These are phyloP conservation scores for Austrolebias charrua DNA, from an alignment of 2,797 vertebrate species.

Conservation along the genomic window DNA sequence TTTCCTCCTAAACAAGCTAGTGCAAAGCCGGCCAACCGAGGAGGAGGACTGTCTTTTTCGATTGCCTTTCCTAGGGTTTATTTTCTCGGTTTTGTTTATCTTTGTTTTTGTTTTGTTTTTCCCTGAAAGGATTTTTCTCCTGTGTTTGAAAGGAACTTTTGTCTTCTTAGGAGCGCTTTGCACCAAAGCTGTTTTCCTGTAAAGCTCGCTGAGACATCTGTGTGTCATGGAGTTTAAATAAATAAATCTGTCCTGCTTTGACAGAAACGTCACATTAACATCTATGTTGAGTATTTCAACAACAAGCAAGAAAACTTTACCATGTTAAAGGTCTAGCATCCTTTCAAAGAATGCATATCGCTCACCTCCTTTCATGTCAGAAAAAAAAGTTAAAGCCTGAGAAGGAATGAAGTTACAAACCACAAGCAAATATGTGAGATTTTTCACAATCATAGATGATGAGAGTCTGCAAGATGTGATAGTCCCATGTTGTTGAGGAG, in stretches of 20 bases:
- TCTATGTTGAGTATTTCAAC: constrained; percentile 11
- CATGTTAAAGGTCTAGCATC: not conserved
- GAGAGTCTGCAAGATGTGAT: no score
- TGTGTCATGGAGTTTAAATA: constrained; percentile 6
- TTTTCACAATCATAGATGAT: no score
- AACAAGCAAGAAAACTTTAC: not conserved
- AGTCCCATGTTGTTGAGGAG: no score
- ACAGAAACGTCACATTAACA: not conserved
- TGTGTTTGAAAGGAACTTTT: not conserved
- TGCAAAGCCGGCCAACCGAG: constrained; percentile 26
- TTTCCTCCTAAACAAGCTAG: constrained; percentile 20
- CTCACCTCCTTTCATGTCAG: no score
- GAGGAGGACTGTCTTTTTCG: constrained; percentile 45
- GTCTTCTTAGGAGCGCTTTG: constrained; percentile 27
- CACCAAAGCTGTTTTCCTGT: constrained; percentile 3
- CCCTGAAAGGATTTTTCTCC: constrained; percentile 21
- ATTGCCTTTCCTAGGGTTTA: constrained; percentile 49
- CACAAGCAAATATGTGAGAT: no score
- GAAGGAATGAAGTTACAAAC: no score
- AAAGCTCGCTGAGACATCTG: constrained; percentile 24
- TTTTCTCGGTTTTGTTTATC: constrained; percentile 11
- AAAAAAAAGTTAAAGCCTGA: no score
- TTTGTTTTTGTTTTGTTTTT: constrained; percentile 5
- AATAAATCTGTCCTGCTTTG: constrained; percentile 11
- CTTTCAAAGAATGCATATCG: no score